Percentiles rank a stretch among this genome's conserved stretches.
Conservation (phyloP, 2,797 vertebrate species). For the Melanotaenia nigrans region DNA sequence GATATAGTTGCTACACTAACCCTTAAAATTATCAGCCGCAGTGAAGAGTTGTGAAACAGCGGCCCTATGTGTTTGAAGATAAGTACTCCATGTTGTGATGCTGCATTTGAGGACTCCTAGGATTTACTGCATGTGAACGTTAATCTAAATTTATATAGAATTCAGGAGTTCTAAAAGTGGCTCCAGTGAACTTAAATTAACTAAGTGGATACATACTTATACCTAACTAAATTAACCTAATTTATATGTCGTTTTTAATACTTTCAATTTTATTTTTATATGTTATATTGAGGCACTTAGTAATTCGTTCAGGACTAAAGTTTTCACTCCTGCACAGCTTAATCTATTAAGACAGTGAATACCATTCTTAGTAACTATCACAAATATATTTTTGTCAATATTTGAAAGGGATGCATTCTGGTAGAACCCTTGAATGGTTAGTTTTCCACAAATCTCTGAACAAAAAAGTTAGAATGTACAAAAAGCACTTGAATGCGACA, state of each 20-base stretch:
- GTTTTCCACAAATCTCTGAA: background rate
- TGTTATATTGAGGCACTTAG: background rate
- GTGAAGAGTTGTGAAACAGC: conserved; percentile 43
- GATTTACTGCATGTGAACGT: background rate
- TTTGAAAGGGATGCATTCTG: background rate
- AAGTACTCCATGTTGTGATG: background rate
- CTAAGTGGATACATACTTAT: background rate
- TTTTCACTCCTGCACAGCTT: background rate
- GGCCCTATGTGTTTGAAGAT: conserved; percentile 39
- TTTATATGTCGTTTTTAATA: background rate
- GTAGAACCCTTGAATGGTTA: background rate
- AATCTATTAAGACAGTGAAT: background rate
- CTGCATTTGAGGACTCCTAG: conserved; percentile 6
- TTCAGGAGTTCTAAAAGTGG: background rate
- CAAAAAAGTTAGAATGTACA: conserved; percentile 9
- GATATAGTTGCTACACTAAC: background rate
- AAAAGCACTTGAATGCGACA: conserved; percentile 29
- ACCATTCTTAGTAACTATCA: background rate
- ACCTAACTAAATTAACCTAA: background rate
- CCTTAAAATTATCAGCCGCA: background rate
- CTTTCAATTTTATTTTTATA: background rate
- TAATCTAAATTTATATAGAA: no score
- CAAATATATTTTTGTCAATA: background rate
- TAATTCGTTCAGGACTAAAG: background rate
- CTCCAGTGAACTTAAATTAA: background rate